Conservation (phyloP, 2,888 invertebrate species). For the Heliconius aoede region DNA sequence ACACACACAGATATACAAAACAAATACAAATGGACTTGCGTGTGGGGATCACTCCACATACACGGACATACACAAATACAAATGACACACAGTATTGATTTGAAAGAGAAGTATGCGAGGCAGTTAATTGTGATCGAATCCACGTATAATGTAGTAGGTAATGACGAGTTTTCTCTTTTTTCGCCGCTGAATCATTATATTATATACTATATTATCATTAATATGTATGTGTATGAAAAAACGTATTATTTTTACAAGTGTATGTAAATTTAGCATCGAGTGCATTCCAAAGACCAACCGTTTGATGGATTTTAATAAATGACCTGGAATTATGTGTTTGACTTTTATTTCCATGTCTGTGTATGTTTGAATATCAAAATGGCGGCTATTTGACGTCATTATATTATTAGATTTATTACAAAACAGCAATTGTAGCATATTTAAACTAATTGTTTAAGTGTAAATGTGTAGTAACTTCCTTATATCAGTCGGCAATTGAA, state of each 20-base stretch:
- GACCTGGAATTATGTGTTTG: conserved; percentile 51
- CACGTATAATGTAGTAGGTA: conserved; percentile 4
- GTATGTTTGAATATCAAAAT: neutral
- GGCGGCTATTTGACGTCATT: neutral
- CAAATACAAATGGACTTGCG: no score
- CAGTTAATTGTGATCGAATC: neutral
- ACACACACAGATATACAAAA: no score
- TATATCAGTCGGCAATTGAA: no score
- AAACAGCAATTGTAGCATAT: no score
- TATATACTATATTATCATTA: conserved; percentile 48
- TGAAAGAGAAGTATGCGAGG: neutral
- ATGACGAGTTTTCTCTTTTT: neutral
- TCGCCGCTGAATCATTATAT: conserved; percentile 34
- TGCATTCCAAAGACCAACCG: conserved; percentile 82
- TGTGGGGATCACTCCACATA: no score
- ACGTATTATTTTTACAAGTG: conserved; percentile 57
- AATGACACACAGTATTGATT: neutral
- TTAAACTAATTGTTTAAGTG: neutral
- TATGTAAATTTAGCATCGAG: conserved; percentile 58
- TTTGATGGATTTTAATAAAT: conserved; percentile 79
- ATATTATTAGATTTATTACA: no score
- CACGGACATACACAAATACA: no score
- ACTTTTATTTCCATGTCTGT: neutral
- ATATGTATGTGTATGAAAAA: conserved; percentile 64
- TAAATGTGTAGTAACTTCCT: neutral